phyloP scores from a whole-genome alignment of 2,113 vertebrate species.

The Megaleporinus macrocephalus region DNA sequence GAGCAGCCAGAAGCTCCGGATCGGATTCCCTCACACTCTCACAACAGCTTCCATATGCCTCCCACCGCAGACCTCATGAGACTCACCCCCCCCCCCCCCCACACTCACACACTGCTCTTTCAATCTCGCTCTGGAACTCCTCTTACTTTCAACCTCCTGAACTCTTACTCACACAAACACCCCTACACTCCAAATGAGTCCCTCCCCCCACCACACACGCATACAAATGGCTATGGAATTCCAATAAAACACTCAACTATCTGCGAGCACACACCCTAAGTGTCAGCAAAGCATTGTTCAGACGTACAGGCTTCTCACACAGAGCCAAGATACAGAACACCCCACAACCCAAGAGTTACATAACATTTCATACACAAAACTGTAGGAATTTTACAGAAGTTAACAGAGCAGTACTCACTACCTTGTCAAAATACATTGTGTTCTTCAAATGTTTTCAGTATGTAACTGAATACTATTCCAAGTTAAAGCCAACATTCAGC shows the following conservation, averaged over 20 bases:
- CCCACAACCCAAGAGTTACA: background rate
- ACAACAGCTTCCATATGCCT: constrained; percentile 59
- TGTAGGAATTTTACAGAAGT: background rate
- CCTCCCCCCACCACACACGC: background rate
- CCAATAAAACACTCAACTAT: constrained; percentile 40
- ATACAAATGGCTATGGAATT: constrained; percentile 22
- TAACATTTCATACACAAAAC: background rate
- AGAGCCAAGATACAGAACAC: background rate
- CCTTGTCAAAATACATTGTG: background rate
- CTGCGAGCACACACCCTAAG: constrained; percentile 16
- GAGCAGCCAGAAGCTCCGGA: constrained; percentile 32
- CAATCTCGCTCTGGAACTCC: constrained; percentile 7
- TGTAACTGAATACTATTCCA: background rate
- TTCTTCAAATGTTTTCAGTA: background rate
- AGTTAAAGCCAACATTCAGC: too few relatives aligned
- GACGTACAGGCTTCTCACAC: background rate
- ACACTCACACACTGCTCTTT: background rate
- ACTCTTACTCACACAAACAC: constrained; percentile 31
- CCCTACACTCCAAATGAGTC: background rate
- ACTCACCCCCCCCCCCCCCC: background rate
- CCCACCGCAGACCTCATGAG: constrained; percentile 41
- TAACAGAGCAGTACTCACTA: background rate
- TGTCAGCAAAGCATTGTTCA: constrained; percentile 22
- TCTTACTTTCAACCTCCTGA: constrained; percentile 24
- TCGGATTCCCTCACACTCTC: constrained; percentile 53